Evolutionary conservation across 2,888 invertebrate species (phyloP), one percentile per base, ranked within the genome.

Genomic region (Holacanthella duospinosa): DNA sequence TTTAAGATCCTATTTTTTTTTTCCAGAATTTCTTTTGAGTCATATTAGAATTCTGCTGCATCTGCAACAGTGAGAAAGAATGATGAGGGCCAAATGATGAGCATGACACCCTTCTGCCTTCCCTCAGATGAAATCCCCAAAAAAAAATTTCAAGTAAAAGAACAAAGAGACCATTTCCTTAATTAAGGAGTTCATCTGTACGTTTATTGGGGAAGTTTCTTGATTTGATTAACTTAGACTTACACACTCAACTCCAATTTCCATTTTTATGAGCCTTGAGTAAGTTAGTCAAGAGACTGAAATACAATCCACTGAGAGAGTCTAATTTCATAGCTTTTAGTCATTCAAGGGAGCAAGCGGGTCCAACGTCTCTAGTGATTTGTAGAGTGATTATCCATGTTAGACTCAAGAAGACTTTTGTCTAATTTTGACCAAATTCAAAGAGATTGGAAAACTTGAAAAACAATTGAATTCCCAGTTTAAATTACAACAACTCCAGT

Each of bases 141-240:
- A 16, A 36, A 36, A 16, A 16, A 36, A 36, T 16, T 16, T 16
- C 36, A 36, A 36, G 36, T n/a, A n/a, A n/a, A n/a, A n/a, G n/a
- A n/a, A n/a, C n/a, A n/a, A n/a, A n/a, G n/a, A n/a, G n/a, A n/a
- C 48, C 12, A n/a, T 48, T 48, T 48, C 48, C n/a, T 48, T 48
- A 48, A 48, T 48, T 48, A 48, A 48, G 48, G 48, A 36, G 19
- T 48, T 48, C 48, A 48, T 48, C n/a, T 48, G 48, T 48, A 48
- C n/a, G n/a, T n/a, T 9, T 48, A 21, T 48, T 21, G 19, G 12
- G 19, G n/a, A 48, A 48, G 48, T 48, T 48, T 48, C 48, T 48
- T 48, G 48, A 48, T 48, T 48, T 48, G 48, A 48, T 48, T 48
- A 48, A 48, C 19, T 48, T 48, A 48, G n/a, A 36, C 48, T n/a